Percentiles rank a stretch among this genome's conserved stretches.
These are phyloP conservation scores for Ptilorrhoa leucosticta DNA, from an alignment of 2,113 vertebrate species.

Conservation along the genomic window DNA sequence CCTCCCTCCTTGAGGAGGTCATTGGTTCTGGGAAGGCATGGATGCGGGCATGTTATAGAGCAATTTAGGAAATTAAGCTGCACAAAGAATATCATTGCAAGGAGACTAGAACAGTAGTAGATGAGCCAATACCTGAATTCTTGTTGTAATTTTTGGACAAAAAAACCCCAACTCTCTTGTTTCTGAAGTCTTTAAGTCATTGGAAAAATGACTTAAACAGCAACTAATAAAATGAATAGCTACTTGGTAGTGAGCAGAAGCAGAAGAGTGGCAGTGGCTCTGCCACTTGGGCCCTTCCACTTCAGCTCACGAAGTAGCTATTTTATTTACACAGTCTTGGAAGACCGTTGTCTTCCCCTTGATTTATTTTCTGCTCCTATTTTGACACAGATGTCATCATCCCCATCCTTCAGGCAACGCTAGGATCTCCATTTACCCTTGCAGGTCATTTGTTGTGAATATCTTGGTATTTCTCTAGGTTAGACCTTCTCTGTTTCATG, in stretches of 20 bases:
- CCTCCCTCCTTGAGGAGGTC: background rate
- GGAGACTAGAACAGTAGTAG: background rate
- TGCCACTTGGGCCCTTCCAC: background rate
- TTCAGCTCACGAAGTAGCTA: background rate
- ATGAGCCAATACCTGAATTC: background rate
- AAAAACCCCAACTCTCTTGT: fast-evolving
- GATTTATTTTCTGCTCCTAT: background rate
- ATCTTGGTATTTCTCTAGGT: background rate
- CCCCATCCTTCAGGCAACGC: background rate
- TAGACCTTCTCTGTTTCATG: background rate
- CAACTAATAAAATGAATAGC: background rate
- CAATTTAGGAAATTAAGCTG: background rate
- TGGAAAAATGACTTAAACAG: background rate
- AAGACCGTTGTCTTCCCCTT: background rate
- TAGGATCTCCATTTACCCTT: background rate
- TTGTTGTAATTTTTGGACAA: background rate
- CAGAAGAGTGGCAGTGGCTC: fast-evolving
- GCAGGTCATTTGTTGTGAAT: background rate
- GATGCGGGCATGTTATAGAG: background rate
- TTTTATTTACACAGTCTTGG: background rate
- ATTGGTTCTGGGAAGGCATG: background rate
- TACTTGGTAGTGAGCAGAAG: background rate
- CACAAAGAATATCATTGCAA: background rate
- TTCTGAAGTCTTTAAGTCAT: background rate
- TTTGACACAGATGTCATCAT: background rate